Conservation (phyloP, 2,888 invertebrate genomes). For the Dascillus cervinus region DNA sequence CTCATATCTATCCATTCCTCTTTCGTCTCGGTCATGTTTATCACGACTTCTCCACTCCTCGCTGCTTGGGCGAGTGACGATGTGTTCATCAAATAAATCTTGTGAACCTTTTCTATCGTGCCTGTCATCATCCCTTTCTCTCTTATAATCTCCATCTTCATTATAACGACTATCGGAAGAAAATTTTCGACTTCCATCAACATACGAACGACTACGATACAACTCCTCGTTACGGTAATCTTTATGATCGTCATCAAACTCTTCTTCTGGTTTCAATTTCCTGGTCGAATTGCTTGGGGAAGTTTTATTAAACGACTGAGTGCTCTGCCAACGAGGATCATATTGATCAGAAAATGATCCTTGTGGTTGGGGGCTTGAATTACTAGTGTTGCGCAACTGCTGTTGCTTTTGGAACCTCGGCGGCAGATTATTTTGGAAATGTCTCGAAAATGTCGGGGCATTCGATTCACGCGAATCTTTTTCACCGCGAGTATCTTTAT, state of each 20-base stretch:
- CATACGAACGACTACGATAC: conserved; percentile 28
- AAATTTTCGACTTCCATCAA: conserved; percentile 26
- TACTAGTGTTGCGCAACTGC: conserved; percentile 45
- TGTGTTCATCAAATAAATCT: conserved; percentile 21
- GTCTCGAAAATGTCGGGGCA: conserved; percentile 56
- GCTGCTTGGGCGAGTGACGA: conserved; percentile 20
- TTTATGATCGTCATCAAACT: conserved; percentile 23
- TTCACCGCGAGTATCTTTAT: conserved; percentile 27
- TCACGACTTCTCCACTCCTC: conserved; percentile 31
- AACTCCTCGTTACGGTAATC: conserved; percentile 35
- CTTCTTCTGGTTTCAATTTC: conserved; percentile 14
- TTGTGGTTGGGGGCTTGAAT: conserved; percentile 29
- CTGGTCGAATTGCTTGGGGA: conserved; percentile 9
- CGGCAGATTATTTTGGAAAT: conserved; percentile 76
- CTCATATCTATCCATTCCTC: conserved; percentile 33
- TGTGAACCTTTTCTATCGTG: conserved; percentile 15
- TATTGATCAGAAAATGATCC: conserved; percentile 24
- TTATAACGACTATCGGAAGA: conserved; percentile 34
- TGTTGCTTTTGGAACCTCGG: conserved; percentile 80
- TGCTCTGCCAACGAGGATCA: conserved; percentile 27
- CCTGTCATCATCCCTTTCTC: conserved; percentile 28
- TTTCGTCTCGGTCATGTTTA: conserved; percentile 26
- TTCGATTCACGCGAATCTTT: conserved; percentile 48
- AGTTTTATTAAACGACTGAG: conserved; percentile 14
- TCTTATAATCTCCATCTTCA: conserved; percentile 34